phyloP scores from a whole-genome alignment of 2,888 invertebrate genomes.

The Anthrax anthrax region DNA sequence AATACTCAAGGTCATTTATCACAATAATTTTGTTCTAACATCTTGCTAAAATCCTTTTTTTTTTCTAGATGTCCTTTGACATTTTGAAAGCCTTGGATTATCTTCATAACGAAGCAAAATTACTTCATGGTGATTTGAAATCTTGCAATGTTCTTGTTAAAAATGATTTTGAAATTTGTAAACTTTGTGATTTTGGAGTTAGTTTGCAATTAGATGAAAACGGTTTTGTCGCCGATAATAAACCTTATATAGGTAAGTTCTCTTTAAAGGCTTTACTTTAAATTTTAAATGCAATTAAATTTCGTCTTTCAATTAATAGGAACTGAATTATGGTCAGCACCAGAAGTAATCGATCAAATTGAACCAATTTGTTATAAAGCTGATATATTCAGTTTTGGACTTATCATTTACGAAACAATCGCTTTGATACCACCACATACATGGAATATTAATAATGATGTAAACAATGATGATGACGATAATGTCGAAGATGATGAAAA shows the following conservation, averaged over 20 bases:
- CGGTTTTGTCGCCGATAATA: conserved; percentile 42
- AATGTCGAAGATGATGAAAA: conserved; percentile 19
- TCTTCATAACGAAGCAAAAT: conserved; percentile 52
- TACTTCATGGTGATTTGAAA: conserved; percentile 73
- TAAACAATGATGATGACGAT: conserved; percentile 17
- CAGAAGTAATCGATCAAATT: conserved; percentile 52
- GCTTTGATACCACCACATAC: conserved; percentile 54
- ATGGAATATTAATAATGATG: conserved; percentile 19
- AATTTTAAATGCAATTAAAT: background rate
- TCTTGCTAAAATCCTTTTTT: too few relatives aligned
- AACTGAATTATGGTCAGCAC: conserved; percentile 65
- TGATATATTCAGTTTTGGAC: conserved; percentile 68
- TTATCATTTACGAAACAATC: conserved; percentile 71
- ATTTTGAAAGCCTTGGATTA: conserved; percentile 59
- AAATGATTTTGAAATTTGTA: conserved; percentile 56
- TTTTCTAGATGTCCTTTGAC: conserved; percentile 51
- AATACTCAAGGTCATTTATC: conserved; percentile 50
- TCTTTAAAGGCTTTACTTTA: background rate
- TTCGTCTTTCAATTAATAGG: conserved; percentile 36
- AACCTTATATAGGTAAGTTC: conserved; percentile 43
- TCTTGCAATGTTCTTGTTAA: conserved; percentile 69
- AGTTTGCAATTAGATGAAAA: conserved; percentile 51
- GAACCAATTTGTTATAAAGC: conserved; percentile 50
- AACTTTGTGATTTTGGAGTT: conserved; percentile 78
- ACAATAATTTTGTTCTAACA: too few relatives aligned